Evolutionary conservation across 2,797 vertebrate genomes (phyloP), one percentile per base, ranked within the genome.

Genomic region (Podarcis siculus): DNA sequence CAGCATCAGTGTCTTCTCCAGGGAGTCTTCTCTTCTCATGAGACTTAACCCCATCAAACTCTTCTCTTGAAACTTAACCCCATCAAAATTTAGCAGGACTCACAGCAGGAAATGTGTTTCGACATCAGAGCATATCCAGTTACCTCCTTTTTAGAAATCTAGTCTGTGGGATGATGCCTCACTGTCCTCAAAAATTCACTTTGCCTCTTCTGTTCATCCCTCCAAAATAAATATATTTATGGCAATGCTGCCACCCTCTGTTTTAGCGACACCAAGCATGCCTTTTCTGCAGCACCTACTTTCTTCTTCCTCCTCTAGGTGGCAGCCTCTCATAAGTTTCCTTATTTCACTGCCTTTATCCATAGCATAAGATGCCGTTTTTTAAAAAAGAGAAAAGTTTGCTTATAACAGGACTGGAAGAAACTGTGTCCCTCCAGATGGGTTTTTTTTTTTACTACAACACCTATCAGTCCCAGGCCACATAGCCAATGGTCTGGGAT

Each of bases 11-110:
- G n/a, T n/a, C n/a, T n/a, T n/a, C n/a, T n/a, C n/a, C n/a, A n/a
- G n/a, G n/a, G n/a, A n/a, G n/a, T n/a, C n/a, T n/a, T n/a, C n/a
- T n/a, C n/a, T n/a, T n/a, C n/a, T n/a, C n/a, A n/a, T n/a, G n/a
- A n/a, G n/a, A n/a, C n/a, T n/a, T n/a, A n/a, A n/a, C n/a, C 15
- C 3, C 13, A 1, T 2, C 13, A 32, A 32, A 13, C 13, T 6
- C 49, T 13, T n/a, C n/a, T n/a, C 12, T n/a, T 71, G 30, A n/a
- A 71, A 71, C 10, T n/a, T 12, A 32, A 71, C 69, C 69, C 30
- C 69, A n/a, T 32, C 69, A 13, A n/a, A 32, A 71, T 5, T 12
- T 23, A 64, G 21, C 61, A 64, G 61, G 61, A 23, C 61, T 64
- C 69, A 13, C 69, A 32, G 10, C 4, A 71, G 69, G 13, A 12